Conservation (phyloP, 1,140 invertebrate species). For the Rhagoletis zephyria region DNA sequence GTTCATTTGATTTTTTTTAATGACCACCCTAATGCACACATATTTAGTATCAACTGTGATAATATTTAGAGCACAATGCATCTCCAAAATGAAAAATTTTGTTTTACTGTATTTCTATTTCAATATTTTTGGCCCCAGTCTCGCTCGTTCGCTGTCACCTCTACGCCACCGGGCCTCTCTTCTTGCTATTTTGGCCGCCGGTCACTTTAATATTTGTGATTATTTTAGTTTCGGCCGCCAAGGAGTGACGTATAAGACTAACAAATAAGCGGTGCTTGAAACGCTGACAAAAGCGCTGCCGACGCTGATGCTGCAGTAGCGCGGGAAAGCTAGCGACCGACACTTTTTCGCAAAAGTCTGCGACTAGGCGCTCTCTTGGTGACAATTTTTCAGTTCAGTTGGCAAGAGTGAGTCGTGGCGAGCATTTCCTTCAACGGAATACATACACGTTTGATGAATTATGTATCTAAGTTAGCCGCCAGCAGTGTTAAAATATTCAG, state of each 20-base stretch:
- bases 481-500: neutral
- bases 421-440: neutral
- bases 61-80: no score
- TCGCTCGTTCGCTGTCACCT: neutral
- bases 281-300: neutral
- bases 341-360: constrained; percentile 33
- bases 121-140: neutral
- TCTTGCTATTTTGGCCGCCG: neutral
- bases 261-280: neutral
- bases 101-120: no score
- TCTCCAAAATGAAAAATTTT: no score
- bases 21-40: no score
- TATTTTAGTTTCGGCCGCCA: neutral
- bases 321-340: neutral
- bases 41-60: no score
- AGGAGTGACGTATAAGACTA: constrained; percentile 23
- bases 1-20: no score
- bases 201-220: neutral
- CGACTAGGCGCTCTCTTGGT: constrained; percentile 3
- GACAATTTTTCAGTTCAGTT: constrained; percentile 50
- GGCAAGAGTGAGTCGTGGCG: constrained; percentile 24
- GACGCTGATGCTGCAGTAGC: neutral
- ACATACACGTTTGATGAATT: neutral
- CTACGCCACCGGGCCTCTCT: neutral
- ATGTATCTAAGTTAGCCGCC: neutral